Evolutionary conservation across 2,888 invertebrate species (phyloP).

Genomic region (Troilus luridus): DNA sequence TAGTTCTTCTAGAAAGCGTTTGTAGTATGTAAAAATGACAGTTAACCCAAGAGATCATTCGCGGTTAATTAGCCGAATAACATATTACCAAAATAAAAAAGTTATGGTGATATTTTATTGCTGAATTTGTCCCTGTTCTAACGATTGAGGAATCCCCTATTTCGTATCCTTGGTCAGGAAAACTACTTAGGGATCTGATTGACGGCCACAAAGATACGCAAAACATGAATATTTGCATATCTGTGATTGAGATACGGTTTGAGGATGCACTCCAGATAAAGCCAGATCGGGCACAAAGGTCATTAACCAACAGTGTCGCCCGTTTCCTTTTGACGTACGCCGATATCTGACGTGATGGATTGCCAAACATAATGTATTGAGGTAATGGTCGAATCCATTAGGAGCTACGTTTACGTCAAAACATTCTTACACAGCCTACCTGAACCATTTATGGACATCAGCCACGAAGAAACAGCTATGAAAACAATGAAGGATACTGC

Average conservation of each 20-base stretch:
- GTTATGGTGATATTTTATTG: too few relatives aligned
- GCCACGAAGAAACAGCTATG: neutral
- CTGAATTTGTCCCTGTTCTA: too few relatives aligned
- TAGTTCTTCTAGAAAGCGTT: too few relatives aligned
- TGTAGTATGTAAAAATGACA: too few relatives aligned
- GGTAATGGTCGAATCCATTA: conserved; percentile 1
- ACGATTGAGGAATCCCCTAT: neutral
- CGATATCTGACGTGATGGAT: neutral
- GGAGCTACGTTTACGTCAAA: neutral
- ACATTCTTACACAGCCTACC: neutral
- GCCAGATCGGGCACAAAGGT: neutral
- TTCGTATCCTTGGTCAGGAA: neutral
- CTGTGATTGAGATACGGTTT: neutral
- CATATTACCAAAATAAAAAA: too few relatives aligned
- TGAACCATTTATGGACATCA: neutral
- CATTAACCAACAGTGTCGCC: neutral
- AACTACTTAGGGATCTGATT: neutral
- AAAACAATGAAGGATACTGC: neutral
- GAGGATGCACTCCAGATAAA: neutral
- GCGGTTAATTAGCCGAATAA: too few relatives aligned
- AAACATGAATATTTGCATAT: neutral
- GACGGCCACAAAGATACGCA: neutral
- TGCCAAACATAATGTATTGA: neutral
- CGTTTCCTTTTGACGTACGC: neutral
- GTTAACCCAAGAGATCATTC: too few relatives aligned